These are phyloP conservation scores for Macroglossus sobrinus DNA, from an alignment of 2,113 vertebrate genomes.

Conservation along the genomic window DNA sequence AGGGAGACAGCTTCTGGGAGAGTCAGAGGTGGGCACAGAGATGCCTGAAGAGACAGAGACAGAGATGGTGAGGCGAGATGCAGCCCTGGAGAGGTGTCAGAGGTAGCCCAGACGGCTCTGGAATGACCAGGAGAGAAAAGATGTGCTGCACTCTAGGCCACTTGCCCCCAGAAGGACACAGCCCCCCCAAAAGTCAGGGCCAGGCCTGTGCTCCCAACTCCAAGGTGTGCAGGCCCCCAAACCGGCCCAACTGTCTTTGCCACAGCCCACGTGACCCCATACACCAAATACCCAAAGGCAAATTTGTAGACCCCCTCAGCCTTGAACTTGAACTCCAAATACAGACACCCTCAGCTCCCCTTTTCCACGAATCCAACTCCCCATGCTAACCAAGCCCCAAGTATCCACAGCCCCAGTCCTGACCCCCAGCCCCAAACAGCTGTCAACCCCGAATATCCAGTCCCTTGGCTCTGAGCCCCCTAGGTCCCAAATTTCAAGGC, in stretches of 20 bases:
- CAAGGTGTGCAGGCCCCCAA: not conserved
- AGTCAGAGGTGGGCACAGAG: constrained; percentile 1
- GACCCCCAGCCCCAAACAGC: not conserved
- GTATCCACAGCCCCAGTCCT: not conserved
- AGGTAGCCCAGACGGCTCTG: not conserved
- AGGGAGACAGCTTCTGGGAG: constrained; percentile 6
- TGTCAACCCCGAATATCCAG: not conserved
- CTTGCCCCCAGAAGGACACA: not conserved
- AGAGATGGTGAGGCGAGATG: not conserved
- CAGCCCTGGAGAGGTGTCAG: not conserved
- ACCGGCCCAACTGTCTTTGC: not conserved
- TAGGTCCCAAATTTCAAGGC: not conserved
- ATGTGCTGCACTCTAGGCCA: not conserved
- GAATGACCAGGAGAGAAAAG: not conserved
- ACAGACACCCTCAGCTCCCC: not conserved
- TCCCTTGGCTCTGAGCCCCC: not conserved
- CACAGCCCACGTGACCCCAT: not conserved
- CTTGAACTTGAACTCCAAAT: not conserved
- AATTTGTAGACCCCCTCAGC: not conserved
- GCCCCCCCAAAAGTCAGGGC: not conserved
- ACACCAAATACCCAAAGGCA: not conserved
- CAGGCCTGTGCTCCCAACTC: not conserved
- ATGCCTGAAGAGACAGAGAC: not conserved
- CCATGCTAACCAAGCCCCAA: not conserved
- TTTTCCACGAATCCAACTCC: not conserved